A percentile compares a stretch with the other conserved stretches of the same genome.
Conservation (phyloP, 2,797 vertebrate genomes). For the Phylloscopus collybita region DNA sequence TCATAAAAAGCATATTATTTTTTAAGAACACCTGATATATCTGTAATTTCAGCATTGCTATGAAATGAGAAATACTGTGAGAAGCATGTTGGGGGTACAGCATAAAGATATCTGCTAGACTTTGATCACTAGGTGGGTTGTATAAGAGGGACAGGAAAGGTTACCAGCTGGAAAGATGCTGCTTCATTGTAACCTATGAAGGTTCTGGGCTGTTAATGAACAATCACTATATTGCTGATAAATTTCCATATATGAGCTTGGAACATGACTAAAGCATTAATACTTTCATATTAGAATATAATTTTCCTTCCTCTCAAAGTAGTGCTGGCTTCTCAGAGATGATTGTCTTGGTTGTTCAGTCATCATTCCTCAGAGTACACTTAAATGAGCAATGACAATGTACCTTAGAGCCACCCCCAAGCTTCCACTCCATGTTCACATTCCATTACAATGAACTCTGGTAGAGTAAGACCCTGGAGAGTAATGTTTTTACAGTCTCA, state of each 20-base stretch:
- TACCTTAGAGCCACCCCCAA: neutral
- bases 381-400: neutral
- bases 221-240: neutral
- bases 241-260: neutral
- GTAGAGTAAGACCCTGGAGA: neutral
- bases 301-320: neutral
- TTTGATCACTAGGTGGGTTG: neutral
- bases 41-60: neutral
- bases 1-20: neutral
- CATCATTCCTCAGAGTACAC: neutral
- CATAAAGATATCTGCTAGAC: neutral
- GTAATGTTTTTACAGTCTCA: constrained; percentile 40
- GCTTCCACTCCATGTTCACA: neutral
- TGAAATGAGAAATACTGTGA: neutral
- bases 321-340: neutral
- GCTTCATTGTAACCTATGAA: neutral
- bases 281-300: neutral
- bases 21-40: neutral
- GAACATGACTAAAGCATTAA: neutral
- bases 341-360: neutral
- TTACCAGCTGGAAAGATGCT: neutral
- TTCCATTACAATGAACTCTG: neutral
- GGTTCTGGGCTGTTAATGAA: neutral
- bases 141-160: neutral
- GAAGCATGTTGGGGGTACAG: neutral